Evolutionary conservation across 2,888 invertebrate genomes (phyloP).

Genomic region (Diabrotica balteata): DNA sequence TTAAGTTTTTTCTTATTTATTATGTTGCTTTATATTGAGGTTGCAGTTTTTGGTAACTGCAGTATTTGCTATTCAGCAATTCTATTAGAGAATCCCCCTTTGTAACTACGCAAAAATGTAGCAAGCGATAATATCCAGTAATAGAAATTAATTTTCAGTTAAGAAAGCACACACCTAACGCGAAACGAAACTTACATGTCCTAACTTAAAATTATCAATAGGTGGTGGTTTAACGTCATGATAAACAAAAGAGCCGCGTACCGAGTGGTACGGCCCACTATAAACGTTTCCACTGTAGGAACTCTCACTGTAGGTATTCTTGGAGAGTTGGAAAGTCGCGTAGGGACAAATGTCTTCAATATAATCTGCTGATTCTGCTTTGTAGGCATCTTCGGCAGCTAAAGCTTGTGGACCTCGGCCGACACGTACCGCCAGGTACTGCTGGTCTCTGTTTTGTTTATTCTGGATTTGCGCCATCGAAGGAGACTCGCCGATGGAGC

Average conservation of each 20-base stretch:
- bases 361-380: constrained; percentile 72
- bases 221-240: constrained; percentile 83
- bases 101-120: no score
- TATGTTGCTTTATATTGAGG: no score
- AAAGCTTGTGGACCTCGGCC: constrained; percentile 59
- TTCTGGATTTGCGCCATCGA: constrained; percentile 81
- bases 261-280: constrained; percentile 86
- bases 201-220: constrained; percentile 77
- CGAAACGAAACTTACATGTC: constrained; percentile 66
- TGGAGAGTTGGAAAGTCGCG: constrained; percentile 89
- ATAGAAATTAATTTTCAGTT: background rate
- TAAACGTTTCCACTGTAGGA: constrained; percentile 90
- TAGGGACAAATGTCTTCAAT: constrained; percentile 94
- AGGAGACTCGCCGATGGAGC: constrained; percentile 75
- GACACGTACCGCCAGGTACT: constrained; percentile 73
- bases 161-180: constrained; percentile 13
- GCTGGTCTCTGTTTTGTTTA: constrained; percentile 80
- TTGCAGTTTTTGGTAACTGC: no score
- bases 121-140: no score
- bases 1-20: no score
- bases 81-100: no score
- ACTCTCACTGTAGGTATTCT: constrained; percentile 83
- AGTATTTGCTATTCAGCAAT: no score
- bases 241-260: constrained; percentile 86
- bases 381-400: constrained; percentile 63